Percentiles rank a stretch among this genome's conserved stretches.
Conservation (phyloP, 92 coral and sea anemone species). For the Parazoanthus atlanticus region DNA sequence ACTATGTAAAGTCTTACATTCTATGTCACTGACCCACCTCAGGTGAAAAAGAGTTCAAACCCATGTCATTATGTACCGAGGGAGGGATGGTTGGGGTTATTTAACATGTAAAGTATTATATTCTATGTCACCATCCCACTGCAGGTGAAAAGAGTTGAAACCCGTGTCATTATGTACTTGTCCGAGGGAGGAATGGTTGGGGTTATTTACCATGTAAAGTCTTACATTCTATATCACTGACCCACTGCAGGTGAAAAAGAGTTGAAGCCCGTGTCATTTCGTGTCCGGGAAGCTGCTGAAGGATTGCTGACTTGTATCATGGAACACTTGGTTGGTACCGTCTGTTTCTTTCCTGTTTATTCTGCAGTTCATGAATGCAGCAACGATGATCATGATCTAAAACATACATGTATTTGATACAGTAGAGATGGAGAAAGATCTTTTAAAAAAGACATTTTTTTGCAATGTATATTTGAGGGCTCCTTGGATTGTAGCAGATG, state of each 20-base stretch:
- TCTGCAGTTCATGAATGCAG: not conserved
- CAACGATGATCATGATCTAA: too few relatives aligned
- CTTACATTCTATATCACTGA: not conserved
- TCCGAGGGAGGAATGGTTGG: not conserved
- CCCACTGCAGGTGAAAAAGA: constrained; percentile 80
- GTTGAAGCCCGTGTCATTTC: constrained; percentile 91
- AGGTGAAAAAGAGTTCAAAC: too few relatives aligned
- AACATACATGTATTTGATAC: too few relatives aligned
- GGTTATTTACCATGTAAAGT: not conserved
- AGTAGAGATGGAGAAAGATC: too few relatives aligned
- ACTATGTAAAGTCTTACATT: not conserved
- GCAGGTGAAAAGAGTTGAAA: not conserved
- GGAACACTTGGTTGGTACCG: constrained; percentile 86
- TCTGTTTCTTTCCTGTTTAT: not conserved
- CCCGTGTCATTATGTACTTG: not conserved
- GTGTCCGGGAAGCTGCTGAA: constrained; percentile 97
- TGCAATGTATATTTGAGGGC: too few relatives aligned
- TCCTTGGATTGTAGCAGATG: too few relatives aligned
- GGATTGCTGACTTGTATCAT: constrained; percentile 88
- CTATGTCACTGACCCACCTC: too few relatives aligned
- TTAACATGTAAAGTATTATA: not conserved
- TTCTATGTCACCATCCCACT: not conserved
- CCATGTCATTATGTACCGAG: not conserved
- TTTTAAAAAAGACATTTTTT: too few relatives aligned
- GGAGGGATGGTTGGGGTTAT: not conserved